phyloP scores from a whole-genome alignment of 2,113 vertebrate genomes.

The Tringa solitaria region DNA sequence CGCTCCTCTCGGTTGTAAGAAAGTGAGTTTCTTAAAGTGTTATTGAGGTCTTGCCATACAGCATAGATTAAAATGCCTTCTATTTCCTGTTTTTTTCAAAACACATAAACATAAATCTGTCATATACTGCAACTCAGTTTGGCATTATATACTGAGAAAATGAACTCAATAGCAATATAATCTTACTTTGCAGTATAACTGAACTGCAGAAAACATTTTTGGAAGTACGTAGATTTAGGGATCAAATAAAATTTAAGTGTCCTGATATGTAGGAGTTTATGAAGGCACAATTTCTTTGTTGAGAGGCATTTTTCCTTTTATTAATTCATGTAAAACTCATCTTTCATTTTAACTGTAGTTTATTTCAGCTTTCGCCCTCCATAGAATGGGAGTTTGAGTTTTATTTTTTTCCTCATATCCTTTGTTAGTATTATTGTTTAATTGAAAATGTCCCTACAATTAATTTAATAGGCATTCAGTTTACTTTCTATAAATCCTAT shows the following conservation, averaged over 20 bases:
- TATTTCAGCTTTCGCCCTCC: constrained; percentile 26
- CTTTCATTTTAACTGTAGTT: constrained; percentile 58
- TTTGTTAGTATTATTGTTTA: not conserved
- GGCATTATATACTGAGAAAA: constrained; percentile 75
- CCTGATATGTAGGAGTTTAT: constrained; percentile 73
- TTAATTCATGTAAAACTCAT: constrained; percentile 70
- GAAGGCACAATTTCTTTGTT: constrained; percentile 72
- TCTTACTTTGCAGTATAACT: constrained; percentile 78
- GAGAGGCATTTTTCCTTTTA: constrained; percentile 73
- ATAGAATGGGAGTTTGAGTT: not conserved
- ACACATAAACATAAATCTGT: constrained; percentile 74
- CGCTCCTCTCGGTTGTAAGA: not conserved
- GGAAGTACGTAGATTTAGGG: constrained; percentile 65
- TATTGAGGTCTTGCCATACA: constrained; percentile 37
- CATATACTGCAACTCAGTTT: constrained; percentile 67
- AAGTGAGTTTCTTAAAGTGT: constrained; percentile 31
- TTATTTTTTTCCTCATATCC: not conserved
- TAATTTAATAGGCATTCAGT: not conserved
- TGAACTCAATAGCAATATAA: constrained; percentile 75
- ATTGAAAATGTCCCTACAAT: not conserved
- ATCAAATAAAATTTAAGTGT: constrained; percentile 78
- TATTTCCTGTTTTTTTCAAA: constrained; percentile 69
- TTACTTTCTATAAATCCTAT: not conserved
- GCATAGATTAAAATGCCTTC: constrained; percentile 65
- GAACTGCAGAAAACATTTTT: constrained; percentile 71